These are phyloP conservation scores for Pristionchus entomophagus DNA, from an alignment of 2,888 invertebrate genomes.

Conservation along the genomic window DNA sequence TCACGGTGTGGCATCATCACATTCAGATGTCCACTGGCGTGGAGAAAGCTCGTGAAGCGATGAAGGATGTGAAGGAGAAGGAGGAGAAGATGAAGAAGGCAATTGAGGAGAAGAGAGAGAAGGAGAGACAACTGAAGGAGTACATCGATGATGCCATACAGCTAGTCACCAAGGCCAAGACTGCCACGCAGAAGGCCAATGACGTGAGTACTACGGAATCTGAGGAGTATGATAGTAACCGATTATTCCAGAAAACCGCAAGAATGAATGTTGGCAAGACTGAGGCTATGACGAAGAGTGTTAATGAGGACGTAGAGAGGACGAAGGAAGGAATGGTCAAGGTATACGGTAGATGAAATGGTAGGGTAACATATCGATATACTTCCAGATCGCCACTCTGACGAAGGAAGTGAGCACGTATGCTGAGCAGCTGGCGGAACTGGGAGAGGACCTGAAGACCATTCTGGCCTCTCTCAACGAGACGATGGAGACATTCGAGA, in stretches of 20 bases:
- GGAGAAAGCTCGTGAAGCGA: constrained; percentile 17
- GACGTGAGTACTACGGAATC: constrained; percentile 35
- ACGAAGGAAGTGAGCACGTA: constrained; percentile 42
- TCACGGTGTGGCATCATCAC: not conserved
- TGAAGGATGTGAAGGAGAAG: constrained; percentile 47
- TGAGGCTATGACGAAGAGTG: constrained; percentile 40
- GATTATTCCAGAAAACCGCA: not conserved
- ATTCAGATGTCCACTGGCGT: constrained; percentile 24
- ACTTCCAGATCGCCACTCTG: constrained; percentile 33
- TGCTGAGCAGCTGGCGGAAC: constrained; percentile 44
- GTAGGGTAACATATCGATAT: not conserved
- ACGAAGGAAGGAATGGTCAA: constrained; percentile 51
- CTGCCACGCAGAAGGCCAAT: constrained; percentile 35
- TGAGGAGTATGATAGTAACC: not conserved
- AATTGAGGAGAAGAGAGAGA: constrained; percentile 43
- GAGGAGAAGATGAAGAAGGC: constrained; percentile 28
- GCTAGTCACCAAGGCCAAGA: constrained; percentile 26
- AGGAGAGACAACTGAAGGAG: constrained; percentile 52
- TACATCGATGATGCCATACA: constrained; percentile 49
- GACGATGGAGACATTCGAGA: constrained; percentile 34
- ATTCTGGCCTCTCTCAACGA: constrained; percentile 41
- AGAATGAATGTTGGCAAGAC: constrained; percentile 38
- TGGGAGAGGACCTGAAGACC: constrained; percentile 50
- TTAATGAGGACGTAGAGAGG: constrained; percentile 47
- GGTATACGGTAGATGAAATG: constrained; percentile 15